Base-by-base conservation (phyloP, 1,140 invertebrate species). In the Heliothis subflexa region DNA sequence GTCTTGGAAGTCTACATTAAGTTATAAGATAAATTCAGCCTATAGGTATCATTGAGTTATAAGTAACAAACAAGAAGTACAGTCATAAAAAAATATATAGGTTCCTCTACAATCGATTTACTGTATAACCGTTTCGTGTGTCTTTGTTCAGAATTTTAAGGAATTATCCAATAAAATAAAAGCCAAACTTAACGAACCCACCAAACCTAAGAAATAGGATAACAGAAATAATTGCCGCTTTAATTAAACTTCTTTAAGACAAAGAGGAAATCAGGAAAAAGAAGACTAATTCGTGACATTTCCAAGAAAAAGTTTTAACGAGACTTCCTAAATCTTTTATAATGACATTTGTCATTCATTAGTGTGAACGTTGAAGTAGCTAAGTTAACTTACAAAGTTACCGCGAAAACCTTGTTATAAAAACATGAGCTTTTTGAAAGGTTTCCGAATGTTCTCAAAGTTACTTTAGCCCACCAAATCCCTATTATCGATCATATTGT, bases 401-500 rank as follows among this genome's bases (percentile, higher is more conserved):
- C 21, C 49, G 9, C 18, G 21, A 28, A 25, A 55, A 40, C 40
- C 4, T 33, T 14, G 13, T 55, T 71, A 72, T 12, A 18, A 12
- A 72, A 55, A 72, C 70, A 72, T 21, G 54, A 57, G n/a, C 2
- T 25, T 54, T 72, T 55, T 72, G 25, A 57, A 57, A 57, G 28
- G 49, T 25, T 40, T 57, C 11, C 40, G 3, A 57, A 54, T 57
- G 21, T 57, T 72, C 70, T n/a, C 49, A 2, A 72, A 72, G 54
- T 59, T 40, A 59, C 33, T 57, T 13, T 11, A 12, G 28, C 28
- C 13, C 21, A 13, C 52, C 33, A 72, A 72, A 72, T 72, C 70
- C 52, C 70, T 57, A 45, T 72, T 55, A 72, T 72, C 52, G 70
- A 72, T 72, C 57, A n/a, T 71, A 72, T 72, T 72, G 70, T 72